Evolutionary conservation across 2,113 vertebrate genomes (phyloP).

Genomic region (Ptilonorhynchus violaceus): DNA sequence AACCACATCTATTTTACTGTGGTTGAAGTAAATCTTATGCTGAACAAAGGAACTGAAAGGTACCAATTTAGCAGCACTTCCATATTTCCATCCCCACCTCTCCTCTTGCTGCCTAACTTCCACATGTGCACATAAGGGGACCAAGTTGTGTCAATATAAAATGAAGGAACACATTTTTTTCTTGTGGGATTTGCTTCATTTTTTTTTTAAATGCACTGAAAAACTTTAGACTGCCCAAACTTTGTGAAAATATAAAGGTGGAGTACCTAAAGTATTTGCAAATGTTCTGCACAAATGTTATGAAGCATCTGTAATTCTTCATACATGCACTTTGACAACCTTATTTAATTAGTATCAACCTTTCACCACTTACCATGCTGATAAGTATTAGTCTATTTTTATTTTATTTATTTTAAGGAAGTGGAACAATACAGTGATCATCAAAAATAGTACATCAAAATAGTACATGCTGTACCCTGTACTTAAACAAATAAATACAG

Average conservation of each 20-base stretch:
- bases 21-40: neutral
- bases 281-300: neutral
- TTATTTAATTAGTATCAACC: constrained; percentile 8
- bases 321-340: neutral
- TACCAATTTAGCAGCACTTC: neutral
- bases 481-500: constrained; percentile 56
- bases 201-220: neutral
- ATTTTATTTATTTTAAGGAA: constrained; percentile 57
- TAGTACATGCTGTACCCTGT: neutral
- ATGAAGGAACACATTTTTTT: neutral
- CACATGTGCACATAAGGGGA: rapidly evolving
- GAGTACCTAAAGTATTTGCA: neutral
- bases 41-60: constrained; percentile 28
- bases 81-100: neutral
- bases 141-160: neutral
- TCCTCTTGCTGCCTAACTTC: neutral
- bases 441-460: constrained; percentile 49
- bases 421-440: constrained; percentile 39
- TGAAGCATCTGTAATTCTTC: neutral
- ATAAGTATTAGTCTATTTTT: constrained; percentile 34
- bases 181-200: neutral
- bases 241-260: neutral
- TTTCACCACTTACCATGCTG: neutral
- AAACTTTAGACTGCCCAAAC: neutral
- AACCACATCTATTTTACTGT: neutral